Conservation (phyloP, 2,888 invertebrate species). For the Colletes collaris region DNA sequence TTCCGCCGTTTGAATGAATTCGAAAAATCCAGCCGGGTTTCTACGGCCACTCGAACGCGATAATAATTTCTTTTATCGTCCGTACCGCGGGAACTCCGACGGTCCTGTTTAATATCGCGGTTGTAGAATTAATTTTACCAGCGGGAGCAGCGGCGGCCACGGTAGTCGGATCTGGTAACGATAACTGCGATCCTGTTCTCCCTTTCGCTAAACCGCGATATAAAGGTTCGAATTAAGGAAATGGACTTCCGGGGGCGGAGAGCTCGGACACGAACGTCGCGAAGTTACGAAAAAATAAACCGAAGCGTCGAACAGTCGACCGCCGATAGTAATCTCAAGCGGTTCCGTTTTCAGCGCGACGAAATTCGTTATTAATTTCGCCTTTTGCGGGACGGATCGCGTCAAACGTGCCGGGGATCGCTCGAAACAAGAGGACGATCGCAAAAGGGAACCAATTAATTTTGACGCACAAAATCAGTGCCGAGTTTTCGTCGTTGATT, state of each 20-base stretch:
- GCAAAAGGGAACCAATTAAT: slow-evolving; percentile 1
- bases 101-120: slow-evolving; percentile 13
- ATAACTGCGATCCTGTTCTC: slow-evolving; percentile 19
- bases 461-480: neutral
- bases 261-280: neutral
- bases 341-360: neutral
- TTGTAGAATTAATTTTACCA: slow-evolving; percentile 31
- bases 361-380: neutral
- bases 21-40: neutral
- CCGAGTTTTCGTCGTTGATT: no score
- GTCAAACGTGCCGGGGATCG: neutral
- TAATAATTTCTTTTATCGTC: slow-evolving; percentile 6
- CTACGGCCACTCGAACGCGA: neutral
- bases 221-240: slow-evolving; percentile 35
- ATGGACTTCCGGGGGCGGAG: slow-evolving; percentile 42
- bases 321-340: slow-evolving; percentile 8
- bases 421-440: no score
- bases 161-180: neutral
- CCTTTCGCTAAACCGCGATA: slow-evolving; percentile 29
- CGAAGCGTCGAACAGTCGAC: neutral
- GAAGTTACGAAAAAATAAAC: neutral
- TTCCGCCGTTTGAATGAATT: neutral
- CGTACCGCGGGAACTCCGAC: neutral
- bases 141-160: neutral
- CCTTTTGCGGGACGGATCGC: neutral